A percentile compares a stretch with the other conserved stretches of the same genome.
Conservation (phyloP, 2,797 vertebrate species). For the Myotis pilosus region DNA sequence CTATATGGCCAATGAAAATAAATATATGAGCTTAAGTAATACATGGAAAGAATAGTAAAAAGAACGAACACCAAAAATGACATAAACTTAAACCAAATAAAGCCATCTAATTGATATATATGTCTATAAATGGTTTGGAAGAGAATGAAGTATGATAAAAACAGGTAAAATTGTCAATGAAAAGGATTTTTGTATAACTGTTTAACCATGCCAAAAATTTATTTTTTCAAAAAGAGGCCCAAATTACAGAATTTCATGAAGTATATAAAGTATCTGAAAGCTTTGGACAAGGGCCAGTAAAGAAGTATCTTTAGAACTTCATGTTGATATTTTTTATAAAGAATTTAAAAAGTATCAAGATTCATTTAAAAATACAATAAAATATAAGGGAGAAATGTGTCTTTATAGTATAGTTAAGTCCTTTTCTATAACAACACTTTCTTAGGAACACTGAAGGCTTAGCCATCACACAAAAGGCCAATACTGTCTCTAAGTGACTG, state of each 20-base stretch:
- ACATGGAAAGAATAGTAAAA: background rate
- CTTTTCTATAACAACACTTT: background rate
- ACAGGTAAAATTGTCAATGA: background rate
- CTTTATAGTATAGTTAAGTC: background rate
- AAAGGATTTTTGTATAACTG: background rate
- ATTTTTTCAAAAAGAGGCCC: background rate
- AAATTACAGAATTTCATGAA: background rate
- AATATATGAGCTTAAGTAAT: background rate
- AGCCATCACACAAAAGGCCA: background rate
- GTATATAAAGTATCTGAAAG: constrained; percentile 8
- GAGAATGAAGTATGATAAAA: constrained; percentile 16
- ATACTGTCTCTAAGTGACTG: background rate
- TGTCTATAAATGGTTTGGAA: background rate
- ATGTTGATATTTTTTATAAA: background rate
- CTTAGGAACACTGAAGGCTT: background rate
- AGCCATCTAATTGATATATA: background rate
- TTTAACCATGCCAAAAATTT: background rate
- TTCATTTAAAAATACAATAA: background rate
- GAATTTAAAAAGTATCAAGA: background rate
- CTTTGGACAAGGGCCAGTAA: background rate
- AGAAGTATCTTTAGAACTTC: constrained; percentile 15
- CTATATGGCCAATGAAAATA: background rate
- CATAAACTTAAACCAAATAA: background rate
- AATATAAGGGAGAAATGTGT: background rate
- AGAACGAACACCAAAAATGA: constrained; percentile 19